These are phyloP conservation scores for Lissonota sp. DNA, from an alignment of 2,888 invertebrate genomes.

Conservation along the genomic window DNA sequence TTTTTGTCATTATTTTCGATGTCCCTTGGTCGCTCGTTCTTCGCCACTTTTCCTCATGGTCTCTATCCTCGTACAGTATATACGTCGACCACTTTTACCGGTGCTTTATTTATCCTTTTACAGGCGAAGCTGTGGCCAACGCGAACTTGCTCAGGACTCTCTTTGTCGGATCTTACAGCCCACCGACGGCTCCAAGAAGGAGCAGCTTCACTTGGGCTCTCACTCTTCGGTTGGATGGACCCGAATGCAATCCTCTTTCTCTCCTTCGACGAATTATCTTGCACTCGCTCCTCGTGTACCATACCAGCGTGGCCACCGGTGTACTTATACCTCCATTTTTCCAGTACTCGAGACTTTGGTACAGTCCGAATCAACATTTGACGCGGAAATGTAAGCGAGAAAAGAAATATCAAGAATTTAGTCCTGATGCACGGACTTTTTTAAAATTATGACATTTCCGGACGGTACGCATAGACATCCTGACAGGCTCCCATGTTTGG, in stretches of 20 bases:
- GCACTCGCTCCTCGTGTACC: conserved; percentile 46
- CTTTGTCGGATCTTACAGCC: conserved; percentile 46
- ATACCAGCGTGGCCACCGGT: conserved; percentile 52
- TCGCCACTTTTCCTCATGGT: conserved; percentile 37
- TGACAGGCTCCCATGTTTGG: not conserved
- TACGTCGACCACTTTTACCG: conserved; percentile 39
- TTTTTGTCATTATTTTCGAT: conserved; percentile 5
- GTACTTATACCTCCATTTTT: conserved; percentile 74
- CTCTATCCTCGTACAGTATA: too few species aligned
- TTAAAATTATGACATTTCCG: not conserved
- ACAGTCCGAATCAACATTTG: conserved; percentile 73
- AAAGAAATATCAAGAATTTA: not conserved
- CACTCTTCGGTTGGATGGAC: conserved; percentile 43
- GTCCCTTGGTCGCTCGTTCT: conserved; percentile 25
- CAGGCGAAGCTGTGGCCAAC: conserved; percentile 19
- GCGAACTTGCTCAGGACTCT: conserved; percentile 24
- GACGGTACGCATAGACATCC: too few species aligned
- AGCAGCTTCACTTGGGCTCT: conserved; percentile 43
- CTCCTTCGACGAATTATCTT: conserved; percentile 71
- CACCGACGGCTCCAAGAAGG: conserved; percentile 32
- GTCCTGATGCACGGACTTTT: too few species aligned
- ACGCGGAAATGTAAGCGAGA: not conserved
- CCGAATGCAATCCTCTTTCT: conserved; percentile 55
- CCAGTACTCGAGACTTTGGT: conserved; percentile 78
- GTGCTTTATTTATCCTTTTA: conserved; percentile 49